A percentile compares a stretch with the other conserved stretches of the same genome.
Conservation (phyloP, 2,113 vertebrate genomes). For the Boleophthalmus pectinirostris region DNA sequence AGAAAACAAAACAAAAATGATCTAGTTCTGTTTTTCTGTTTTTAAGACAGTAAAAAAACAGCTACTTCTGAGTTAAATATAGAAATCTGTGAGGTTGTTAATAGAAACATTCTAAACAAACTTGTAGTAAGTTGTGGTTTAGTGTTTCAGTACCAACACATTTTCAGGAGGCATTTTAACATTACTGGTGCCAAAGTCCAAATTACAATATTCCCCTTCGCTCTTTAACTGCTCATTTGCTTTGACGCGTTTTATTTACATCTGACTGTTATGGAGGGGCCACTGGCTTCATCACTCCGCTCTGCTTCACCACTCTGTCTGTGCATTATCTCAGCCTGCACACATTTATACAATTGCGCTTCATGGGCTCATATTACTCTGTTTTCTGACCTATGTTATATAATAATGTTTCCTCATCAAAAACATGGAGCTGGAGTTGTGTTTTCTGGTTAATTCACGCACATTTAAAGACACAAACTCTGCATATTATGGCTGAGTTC, state of each 20-base stretch:
- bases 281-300: neutral
- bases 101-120: too few species aligned
- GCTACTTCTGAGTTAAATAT: too few species aligned
- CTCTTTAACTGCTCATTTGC: neutral
- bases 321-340: neutral
- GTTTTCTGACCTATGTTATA: too few species aligned
- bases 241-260: neutral
- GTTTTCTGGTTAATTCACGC: too few species aligned
- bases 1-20: too few species aligned
- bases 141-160: neutral
- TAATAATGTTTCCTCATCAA: too few species aligned
- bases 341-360: neutral
- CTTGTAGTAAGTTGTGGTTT: neutral
- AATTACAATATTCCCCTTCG: neutral
- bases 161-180: neutral
- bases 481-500: too few species aligned
- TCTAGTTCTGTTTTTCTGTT: too few species aligned
- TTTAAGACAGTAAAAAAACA: too few species aligned
- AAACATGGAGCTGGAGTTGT: too few species aligned
- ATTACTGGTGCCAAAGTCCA: neutral
- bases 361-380: neutral
- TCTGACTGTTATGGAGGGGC: neutral
- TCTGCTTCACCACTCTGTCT: neutral
- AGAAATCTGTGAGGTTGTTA: too few species aligned
- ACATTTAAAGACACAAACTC: too few species aligned